Conservation (phyloP, 2,888 invertebrate species). For the Stenichneumon culpator region DNA sequence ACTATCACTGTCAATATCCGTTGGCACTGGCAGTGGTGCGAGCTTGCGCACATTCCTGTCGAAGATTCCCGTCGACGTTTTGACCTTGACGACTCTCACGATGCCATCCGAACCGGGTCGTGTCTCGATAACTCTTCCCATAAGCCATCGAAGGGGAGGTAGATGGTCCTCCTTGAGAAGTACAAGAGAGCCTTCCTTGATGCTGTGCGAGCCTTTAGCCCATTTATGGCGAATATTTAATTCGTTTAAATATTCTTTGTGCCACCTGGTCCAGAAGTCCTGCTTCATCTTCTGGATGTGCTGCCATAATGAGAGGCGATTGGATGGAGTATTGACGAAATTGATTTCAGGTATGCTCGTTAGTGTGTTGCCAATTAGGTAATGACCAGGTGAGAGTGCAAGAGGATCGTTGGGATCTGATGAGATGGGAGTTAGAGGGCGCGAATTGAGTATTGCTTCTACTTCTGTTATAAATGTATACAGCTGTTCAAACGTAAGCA, state of each 20-base stretch:
- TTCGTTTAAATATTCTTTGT: conserved; percentile 43
- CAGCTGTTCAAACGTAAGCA: conserved; percentile 71
- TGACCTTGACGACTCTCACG: background rate
- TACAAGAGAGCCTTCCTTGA: conserved; percentile 2
- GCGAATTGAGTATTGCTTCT: conserved; percentile 63
- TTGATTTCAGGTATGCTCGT: conserved; percentile 37
- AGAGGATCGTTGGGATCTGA: conserved; percentile 55
- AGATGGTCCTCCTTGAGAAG: conserved; percentile 30
- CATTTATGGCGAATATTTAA: background rate
- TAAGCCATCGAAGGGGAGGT: background rate
- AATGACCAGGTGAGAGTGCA: conserved; percentile 58
- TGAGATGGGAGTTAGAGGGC: conserved; percentile 62
- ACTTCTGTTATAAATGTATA: conserved; percentile 54
- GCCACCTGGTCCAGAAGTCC: conserved; percentile 63
- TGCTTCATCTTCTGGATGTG: conserved; percentile 61
- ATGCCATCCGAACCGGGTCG: conserved; percentile 8
- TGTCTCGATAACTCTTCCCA: conserved; percentile 5
- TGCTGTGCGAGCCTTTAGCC: background rate
- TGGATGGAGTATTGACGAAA: conserved; percentile 23
- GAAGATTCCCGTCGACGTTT: background rate
- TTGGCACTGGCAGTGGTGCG: conserved; percentile 11
- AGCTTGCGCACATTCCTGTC: conserved; percentile 25
- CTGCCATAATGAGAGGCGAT: conserved; percentile 62
- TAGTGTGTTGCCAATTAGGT: conserved; percentile 63
- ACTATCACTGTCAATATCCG: background rate